Conservation (phyloP, 2,888 invertebrate genomes). For the Cantharis flavilabris region DNA sequence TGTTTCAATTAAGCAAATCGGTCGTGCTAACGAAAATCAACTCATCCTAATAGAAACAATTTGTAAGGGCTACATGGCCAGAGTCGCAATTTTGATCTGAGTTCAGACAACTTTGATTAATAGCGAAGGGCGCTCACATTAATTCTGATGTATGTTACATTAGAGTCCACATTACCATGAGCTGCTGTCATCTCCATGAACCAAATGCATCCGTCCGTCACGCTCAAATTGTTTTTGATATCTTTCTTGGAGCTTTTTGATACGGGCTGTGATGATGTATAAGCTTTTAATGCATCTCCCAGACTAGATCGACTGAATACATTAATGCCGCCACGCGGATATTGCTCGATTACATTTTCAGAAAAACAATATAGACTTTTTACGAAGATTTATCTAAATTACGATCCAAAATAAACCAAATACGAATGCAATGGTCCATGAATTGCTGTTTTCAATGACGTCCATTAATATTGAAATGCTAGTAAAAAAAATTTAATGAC, state of each 20-base stretch:
- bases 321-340: constrained; percentile 13
- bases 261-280: constrained; percentile 30
- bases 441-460: not conserved
- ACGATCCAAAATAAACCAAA: not conserved
- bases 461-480: not conserved
- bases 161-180: constrained; percentile 46
- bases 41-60: constrained; percentile 23
- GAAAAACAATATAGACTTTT: not conserved
- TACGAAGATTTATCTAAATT: not conserved
- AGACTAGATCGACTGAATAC: constrained; percentile 28
- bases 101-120: constrained; percentile 38
- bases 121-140: constrained; percentile 40
- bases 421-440: not conserved
- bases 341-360: not conserved
- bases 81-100: constrained; percentile 32
- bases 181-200: constrained; percentile 45
- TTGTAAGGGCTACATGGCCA: constrained; percentile 23
- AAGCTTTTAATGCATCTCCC: constrained; percentile 29
- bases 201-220: constrained; percentile 46
- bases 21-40: not conserved
- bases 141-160: constrained; percentile 46
- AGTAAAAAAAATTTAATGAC: not conserved
- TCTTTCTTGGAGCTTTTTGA: constrained; percentile 33
- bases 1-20: not conserved
- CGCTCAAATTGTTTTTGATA: constrained; percentile 41